Evolutionary conservation across 1,140 invertebrate species (phyloP).

Genomic region (Aphelenchoides besseyi): DNA sequence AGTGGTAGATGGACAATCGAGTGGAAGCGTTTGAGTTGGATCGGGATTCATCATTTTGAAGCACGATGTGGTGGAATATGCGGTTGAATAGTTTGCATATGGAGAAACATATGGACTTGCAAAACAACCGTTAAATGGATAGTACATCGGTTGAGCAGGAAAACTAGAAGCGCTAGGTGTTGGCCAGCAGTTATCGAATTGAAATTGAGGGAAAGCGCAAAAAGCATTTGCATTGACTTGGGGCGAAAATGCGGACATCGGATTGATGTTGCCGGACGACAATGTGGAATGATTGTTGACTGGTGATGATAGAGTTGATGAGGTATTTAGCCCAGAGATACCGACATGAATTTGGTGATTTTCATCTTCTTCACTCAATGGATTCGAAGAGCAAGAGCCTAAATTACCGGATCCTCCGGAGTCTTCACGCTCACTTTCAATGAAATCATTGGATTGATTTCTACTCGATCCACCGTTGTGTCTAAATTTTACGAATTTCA

Average conservation of each 20-base stretch:
- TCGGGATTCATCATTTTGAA: no score
- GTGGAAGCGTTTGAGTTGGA: no score
- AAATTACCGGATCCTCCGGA: constrained; percentile 1
- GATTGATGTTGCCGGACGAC: background rate
- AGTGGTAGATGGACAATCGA: no score
- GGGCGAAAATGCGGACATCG: background rate
- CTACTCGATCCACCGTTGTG: background rate
- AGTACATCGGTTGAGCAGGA: background rate
- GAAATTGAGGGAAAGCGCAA: background rate
- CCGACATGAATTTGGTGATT: background rate
- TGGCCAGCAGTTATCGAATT: background rate
- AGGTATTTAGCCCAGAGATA: no score
- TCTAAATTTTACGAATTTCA: background rate
- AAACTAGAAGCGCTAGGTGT: background rate
- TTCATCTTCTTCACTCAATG: constrained; percentile 10
- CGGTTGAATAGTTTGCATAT: background rate
- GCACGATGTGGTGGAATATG: background rate
- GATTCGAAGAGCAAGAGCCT: background rate
- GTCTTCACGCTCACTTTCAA: constrained; percentile 7
- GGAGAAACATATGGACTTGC: background rate
- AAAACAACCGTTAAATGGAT: background rate
- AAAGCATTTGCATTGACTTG: background rate
- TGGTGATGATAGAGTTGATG: no score
- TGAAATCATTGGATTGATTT: background rate
- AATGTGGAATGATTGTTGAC: no score